Evolutionary conservation across 2,888 invertebrate species (phyloP).

Genomic region (Polyommatus iphigenia): DNA sequence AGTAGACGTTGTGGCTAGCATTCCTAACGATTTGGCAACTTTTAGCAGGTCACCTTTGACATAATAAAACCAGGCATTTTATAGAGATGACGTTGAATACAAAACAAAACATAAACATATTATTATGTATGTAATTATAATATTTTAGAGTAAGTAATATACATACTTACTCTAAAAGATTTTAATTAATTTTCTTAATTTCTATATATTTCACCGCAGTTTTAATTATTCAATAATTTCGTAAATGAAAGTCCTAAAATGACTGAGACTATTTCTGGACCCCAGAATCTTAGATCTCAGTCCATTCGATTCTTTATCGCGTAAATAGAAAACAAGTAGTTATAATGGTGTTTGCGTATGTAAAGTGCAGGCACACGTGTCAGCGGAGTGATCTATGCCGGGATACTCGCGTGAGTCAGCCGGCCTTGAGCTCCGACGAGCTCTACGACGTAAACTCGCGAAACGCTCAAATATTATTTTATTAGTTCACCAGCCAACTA

Average conservation of each 20-base stretch:
- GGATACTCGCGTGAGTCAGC: conserved; percentile 68
- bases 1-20: conserved; percentile 15
- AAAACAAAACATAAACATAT: neutral
- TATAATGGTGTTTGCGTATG: conserved; percentile 19
- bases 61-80: neutral
- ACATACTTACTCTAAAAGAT: neutral
- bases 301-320: neutral
- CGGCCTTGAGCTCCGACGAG: conserved; percentile 60
- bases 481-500: conserved; percentile 58
- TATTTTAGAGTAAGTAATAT: too few relatives aligned
- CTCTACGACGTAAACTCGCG: conserved; percentile 58
- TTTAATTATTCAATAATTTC: too few relatives aligned
- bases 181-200: too few relatives aligned
- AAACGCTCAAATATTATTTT: conserved; percentile 69
- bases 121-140: too few relatives aligned
- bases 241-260: too few relatives aligned
- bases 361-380: conserved; percentile 47
- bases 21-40: conserved; percentile 1
- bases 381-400: conserved; percentile 54
- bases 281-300: neutral
- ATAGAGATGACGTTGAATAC: neutral
- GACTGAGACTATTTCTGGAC: neutral
- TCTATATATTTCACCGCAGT: too few relatives aligned
- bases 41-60: neutral
- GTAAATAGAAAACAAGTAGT: conserved; percentile 13